Evolutionary conservation across 2,113 vertebrate species (phyloP), one percentile per base, ranked within the genome.

Genomic region (Ictalurus punctatus): DNA sequence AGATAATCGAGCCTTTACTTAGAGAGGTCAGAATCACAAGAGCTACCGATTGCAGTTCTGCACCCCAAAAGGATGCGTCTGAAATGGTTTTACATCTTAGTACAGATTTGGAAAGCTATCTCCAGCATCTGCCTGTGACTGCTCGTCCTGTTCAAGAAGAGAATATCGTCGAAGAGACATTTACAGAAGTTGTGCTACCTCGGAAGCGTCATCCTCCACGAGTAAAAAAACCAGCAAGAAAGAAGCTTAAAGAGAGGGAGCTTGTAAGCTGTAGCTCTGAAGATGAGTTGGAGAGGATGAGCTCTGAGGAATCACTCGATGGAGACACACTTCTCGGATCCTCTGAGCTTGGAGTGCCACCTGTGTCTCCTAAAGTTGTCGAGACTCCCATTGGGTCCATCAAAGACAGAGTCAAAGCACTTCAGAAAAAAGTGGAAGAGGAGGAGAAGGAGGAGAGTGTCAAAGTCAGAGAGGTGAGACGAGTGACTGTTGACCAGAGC

Each of bases 361-460:
- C 86, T 92, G 83, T 88, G 93, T 16, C 91, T 93, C 98, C 98
- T 17, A 92, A 96, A 74, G 95, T 99, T 7, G 96, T 98, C 90
- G 98, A 99, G 90, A 99, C 97, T 52, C 95, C 98, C 37, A 98
- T 99, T 82, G 98, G 98, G n/a, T 98, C 98, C 25, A 98, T 99
- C 91, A 99, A 98, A 93, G 98, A 99, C 87, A 98, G 95, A 92
- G 97, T 99, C 44, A 98, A 97, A 94, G 97, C 97, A 87, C 96
- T 99, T 85, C 97, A 99, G 93, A 97, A 96, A 88, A 96, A 96
- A 92, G 96, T 97, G 37, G 96, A 98, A 91, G 97, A 98, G 82
- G 97, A 99, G 85, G 95, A 97, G 90, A 95, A 96, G 76, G 96
- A 96, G 83, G 95, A 97, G 92, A 97, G 93, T 2, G 93, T 94